These are phyloP conservation scores for Irena cyanogastra DNA, from an alignment of 2,113 vertebrate genomes.

Conservation along the genomic window DNA sequence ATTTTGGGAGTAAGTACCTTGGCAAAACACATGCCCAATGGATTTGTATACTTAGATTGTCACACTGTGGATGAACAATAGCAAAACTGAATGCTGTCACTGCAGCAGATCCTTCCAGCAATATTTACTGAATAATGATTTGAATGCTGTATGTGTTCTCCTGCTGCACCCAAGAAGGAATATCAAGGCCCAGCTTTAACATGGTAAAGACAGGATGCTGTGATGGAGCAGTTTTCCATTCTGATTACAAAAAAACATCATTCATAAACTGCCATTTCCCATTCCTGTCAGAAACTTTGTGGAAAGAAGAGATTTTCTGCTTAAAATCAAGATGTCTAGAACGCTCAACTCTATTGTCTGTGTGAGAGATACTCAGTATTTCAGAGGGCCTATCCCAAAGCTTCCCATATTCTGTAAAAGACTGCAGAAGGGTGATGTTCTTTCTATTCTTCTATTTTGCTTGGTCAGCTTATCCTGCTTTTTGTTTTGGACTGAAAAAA, in stretches of 20 bases:
- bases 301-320: not conserved
- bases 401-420: not conserved
- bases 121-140: not conserved
- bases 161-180: not conserved
- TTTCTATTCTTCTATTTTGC: not conserved
- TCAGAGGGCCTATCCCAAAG: not conserved
- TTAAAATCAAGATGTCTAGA: not conserved
- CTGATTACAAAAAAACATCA: not conserved
- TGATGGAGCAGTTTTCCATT: not conserved
- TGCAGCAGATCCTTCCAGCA: not conserved
- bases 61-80: not conserved
- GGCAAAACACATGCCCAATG: not conserved
- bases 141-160: not conserved
- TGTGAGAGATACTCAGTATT: not conserved
- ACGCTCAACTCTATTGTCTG: not conserved
- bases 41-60: not conserved
- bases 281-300: not conserved
- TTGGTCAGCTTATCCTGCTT: not conserved
- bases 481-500: not conserved
- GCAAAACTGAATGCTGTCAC: not conserved
- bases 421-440: not conserved
- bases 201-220: not conserved
- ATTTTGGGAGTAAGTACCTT: not conserved
- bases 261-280: not conserved
- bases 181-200: not conserved